A percentile compares a stretch with the other conserved stretches of the same genome.
phyloP scores from a whole-genome alignment of 1,140 invertebrate species.

The Melitaea cinxia region DNA sequence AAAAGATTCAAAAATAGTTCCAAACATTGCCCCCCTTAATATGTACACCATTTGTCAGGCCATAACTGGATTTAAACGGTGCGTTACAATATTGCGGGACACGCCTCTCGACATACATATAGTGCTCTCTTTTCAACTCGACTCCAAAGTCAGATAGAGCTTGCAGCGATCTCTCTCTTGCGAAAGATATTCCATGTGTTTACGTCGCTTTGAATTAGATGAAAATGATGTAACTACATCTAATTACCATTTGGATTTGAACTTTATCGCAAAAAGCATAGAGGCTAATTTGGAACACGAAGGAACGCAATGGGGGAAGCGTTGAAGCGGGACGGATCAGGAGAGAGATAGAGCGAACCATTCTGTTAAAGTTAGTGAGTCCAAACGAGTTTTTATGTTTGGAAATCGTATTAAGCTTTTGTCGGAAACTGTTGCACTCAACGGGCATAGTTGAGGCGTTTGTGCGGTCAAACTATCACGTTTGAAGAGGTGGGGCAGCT shows the following conservation, averaged over 20 bases:
- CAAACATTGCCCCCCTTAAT: slow-evolving; percentile 79
- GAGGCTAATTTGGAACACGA: slow-evolving; percentile 33
- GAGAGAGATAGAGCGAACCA: slow-evolving; percentile 66
- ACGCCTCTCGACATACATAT: slow-evolving; percentile 63
- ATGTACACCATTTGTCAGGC: slow-evolving; percentile 80
- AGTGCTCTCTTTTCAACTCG: slow-evolving; percentile 48
- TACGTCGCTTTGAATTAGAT: slow-evolving; percentile 55
- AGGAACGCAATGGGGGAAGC: slow-evolving; percentile 53
- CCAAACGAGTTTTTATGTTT: slow-evolving; percentile 81
- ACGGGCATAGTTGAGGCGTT: slow-evolving; percentile 77
- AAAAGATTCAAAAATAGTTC: slow-evolving; percentile 82
- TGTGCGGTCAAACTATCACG: slow-evolving; percentile 76
- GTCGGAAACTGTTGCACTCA: slow-evolving; percentile 80
- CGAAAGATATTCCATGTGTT: slow-evolving; percentile 53
- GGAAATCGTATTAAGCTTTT: slow-evolving; percentile 82
- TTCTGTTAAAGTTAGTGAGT: slow-evolving; percentile 76
- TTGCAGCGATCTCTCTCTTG: slow-evolving; percentile 48
- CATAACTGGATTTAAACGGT: slow-evolving; percentile 80
- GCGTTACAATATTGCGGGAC: slow-evolving; percentile 57
- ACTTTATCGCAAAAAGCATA: slow-evolving; percentile 7
- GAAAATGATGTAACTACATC: slow-evolving; percentile 53
- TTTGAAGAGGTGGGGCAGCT: slow-evolving; percentile 72
- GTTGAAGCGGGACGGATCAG: slow-evolving; percentile 60
- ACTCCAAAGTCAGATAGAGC: background rate
- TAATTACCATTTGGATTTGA: slow-evolving; percentile 27